These are phyloP conservation scores for Melangyna quadrimaculata DNA, from an alignment of 2,888 invertebrate genomes.

Conservation along the genomic window DNA sequence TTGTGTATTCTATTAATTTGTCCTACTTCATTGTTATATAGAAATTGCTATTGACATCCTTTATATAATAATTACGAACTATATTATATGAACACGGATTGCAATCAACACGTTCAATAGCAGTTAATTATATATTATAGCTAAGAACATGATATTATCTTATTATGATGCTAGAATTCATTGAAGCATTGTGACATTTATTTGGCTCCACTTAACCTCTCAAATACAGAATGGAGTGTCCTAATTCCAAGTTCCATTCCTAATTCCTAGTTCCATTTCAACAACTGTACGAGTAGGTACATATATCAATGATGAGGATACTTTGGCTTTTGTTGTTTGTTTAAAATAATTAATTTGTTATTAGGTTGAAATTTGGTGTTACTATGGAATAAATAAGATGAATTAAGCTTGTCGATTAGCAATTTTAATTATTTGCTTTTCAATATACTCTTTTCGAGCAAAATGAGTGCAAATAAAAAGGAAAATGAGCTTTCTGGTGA, in stretches of 20 bases:
- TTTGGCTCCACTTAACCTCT: background rate
- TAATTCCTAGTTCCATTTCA: background rate
- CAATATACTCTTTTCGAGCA: too few species aligned
- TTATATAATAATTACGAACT: background rate
- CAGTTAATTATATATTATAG: background rate
- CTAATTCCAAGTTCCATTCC: background rate
- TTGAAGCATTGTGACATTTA: constrained; percentile 1
- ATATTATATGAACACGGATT: background rate
- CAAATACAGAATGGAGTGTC: background rate
- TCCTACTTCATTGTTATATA: background rate
- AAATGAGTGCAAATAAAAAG: too few species aligned
- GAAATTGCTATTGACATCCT: background rate
- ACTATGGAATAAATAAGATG: too few species aligned
- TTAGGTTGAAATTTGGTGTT: background rate
- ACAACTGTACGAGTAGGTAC: too few species aligned
- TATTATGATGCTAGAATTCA: background rate
- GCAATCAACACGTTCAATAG: background rate
- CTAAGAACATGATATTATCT: background rate
- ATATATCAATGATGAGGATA: background rate
- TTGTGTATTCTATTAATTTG: background rate
- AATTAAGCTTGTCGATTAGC: background rate
- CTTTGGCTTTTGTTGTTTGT: background rate
- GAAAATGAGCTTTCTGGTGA: too few species aligned
- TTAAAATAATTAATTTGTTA: background rate
- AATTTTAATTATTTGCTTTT: too few species aligned